Conservation (phyloP, 2,797 vertebrate species). For the Hydrolagus colliei region DNA sequence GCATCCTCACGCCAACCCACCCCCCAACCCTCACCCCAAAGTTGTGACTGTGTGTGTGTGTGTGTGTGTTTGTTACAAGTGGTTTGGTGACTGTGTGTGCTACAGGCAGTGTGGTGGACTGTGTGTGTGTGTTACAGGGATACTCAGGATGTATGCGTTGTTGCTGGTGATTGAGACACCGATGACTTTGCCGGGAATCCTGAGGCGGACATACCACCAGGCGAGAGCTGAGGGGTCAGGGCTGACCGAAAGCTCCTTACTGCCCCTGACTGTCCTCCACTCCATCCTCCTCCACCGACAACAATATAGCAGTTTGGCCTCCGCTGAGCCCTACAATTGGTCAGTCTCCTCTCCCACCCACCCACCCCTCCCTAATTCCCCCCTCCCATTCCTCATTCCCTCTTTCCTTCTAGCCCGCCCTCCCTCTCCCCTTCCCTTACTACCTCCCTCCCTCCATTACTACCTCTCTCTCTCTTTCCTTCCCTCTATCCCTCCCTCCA, state of each 20-base stretch:
- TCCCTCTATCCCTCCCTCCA: too few species aligned
- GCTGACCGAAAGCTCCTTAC: slow-evolving; percentile 40
- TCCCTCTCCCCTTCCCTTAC: too few species aligned
- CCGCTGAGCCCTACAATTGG: slow-evolving; percentile 55
- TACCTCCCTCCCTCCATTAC: background rate
- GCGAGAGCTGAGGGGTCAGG: background rate
- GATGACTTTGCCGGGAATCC: slow-evolving; percentile 51
- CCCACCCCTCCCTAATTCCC: too few species aligned
- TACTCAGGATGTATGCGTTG: slow-evolving; percentile 45
- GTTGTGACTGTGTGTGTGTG: too few species aligned
- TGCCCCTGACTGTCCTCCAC: slow-evolving; percentile 53
- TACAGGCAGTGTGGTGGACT: background rate
- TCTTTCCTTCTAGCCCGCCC: too few species aligned
- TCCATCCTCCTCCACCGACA: slow-evolving; percentile 64
- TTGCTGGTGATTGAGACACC: slow-evolving; percentile 58
- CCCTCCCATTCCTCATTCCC: too few species aligned
- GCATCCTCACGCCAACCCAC: too few species aligned
- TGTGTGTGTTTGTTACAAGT: too few species aligned
- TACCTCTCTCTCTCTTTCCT: background rate
- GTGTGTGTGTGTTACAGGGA: slow-evolving; percentile 40
- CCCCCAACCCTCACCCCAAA: too few species aligned
- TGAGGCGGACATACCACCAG: slow-evolving; percentile 35
- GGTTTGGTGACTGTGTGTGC: background rate
- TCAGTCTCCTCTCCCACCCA: slow-evolving; percentile 41
- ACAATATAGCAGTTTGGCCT: slow-evolving; percentile 46